phyloP scores from a whole-genome alignment of 2,888 invertebrate genomes.

The Epinotia nisella region DNA sequence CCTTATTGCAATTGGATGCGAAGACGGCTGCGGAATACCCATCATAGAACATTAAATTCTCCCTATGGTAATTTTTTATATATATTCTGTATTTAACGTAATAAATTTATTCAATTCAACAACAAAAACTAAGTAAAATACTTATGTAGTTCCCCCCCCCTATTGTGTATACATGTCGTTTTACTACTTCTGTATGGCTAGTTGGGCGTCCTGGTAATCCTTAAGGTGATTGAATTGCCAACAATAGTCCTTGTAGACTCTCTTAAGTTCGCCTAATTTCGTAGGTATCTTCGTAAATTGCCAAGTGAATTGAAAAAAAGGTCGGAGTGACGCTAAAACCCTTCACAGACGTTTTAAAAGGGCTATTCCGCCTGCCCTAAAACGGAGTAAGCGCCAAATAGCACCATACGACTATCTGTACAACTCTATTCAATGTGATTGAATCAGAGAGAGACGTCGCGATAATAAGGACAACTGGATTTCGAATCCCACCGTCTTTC shows the following conservation, averaged over 20 bases:
- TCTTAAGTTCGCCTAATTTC: neutral
- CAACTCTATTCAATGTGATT: constrained; percentile 39
- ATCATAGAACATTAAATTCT: no score
- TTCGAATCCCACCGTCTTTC: neutral
- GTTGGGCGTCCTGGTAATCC: no score
- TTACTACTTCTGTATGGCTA: no score
- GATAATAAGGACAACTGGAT: constrained; percentile 16
- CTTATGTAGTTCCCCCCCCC: no score
- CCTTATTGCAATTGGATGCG: no score
- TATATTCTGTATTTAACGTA: no score
- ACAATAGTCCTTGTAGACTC: neutral
- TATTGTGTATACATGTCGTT: no score
- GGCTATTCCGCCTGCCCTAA: constrained; percentile 13
- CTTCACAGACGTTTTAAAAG: constrained; percentile 25
- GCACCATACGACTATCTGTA: constrained; percentile 27
- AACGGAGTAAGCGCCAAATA: constrained; percentile 10
- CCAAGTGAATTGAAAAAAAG: constrained; percentile 34
- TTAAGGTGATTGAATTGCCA: neutral
- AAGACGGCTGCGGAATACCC: no score
- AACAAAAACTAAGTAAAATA: no score
- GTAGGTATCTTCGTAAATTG: constrained; percentile 8
- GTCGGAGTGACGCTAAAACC: constrained; percentile 36
- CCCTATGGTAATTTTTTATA: no score
- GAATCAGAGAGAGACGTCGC: constrained; percentile 36
- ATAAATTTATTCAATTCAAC: no score